These are phyloP conservation scores for Mesoligia furuncula DNA, from an alignment of 2,888 invertebrate genomes.

Conservation along the genomic window DNA sequence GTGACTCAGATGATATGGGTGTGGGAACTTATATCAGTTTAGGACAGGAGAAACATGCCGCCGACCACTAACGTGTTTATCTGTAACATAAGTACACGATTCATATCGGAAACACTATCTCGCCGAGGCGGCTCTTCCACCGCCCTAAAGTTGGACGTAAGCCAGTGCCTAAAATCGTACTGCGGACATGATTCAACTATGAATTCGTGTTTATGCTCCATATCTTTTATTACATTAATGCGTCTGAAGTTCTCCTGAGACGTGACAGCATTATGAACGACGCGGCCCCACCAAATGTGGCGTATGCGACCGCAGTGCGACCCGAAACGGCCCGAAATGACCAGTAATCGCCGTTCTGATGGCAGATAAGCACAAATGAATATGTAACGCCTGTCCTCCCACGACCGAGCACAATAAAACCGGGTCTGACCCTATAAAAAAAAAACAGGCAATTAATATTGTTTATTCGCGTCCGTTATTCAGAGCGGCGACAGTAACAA, in stretches of 20 bases:
- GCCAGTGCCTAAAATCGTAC: conserved; percentile 84
- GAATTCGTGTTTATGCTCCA: conserved; percentile 76
- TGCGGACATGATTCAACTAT: conserved; percentile 81
- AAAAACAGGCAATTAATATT: conserved; percentile 88
- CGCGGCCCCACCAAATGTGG: conserved; percentile 78
- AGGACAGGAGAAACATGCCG: conserved; percentile 73
- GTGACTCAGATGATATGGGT: conserved; percentile 85
- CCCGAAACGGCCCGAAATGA: conserved; percentile 79
- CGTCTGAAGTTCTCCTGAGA: conserved; percentile 73
- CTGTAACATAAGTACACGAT: conserved; percentile 77
- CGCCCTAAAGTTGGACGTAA: conserved; percentile 82
- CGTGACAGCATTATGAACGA: conserved; percentile 76
- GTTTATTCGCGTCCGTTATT: conserved; percentile 88
- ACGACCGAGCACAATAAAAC: conserved; percentile 83
- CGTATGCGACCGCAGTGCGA: conserved; percentile 75
- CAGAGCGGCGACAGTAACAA: conserved; percentile 84
- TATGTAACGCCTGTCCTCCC: conserved; percentile 88
- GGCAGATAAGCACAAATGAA: conserved; percentile 88
- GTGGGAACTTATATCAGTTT: conserved; percentile 82
- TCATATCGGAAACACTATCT: conserved; percentile 80
- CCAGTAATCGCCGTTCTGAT: conserved; percentile 84
- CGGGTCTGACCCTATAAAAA: conserved; percentile 85
- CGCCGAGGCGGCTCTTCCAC: conserved; percentile 71
- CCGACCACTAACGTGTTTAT: conserved; percentile 76
- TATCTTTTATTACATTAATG: conserved; percentile 78